Percentiles rank a stretch among this genome's conserved stretches.
These are phyloP conservation scores for Mus minutoides DNA, from an alignment of 2,797 vertebrate genomes.

Conservation along the genomic window DNA sequence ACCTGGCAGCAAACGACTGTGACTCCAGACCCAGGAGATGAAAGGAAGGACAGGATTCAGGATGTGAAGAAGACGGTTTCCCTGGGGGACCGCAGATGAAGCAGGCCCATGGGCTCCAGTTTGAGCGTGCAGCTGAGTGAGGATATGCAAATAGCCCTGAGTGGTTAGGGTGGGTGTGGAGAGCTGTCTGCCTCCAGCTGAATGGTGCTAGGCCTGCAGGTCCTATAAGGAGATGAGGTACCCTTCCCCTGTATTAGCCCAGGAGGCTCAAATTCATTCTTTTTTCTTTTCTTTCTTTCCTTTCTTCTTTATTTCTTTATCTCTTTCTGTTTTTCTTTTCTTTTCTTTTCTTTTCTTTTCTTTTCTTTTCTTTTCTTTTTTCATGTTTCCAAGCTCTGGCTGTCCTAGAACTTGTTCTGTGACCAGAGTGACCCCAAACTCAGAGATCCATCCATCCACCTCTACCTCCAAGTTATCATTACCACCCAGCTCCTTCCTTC, in stretches of 20 bases:
- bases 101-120: background rate
- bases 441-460: background rate
- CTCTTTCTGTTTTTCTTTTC: too few relatives aligned
- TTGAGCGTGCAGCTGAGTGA: background rate
- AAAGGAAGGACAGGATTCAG: background rate
- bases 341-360: too few relatives aligned
- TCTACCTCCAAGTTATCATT: background rate
- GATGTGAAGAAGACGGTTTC: background rate
- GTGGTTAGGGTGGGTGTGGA: background rate
- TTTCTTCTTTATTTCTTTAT: fast-evolving
- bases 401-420: background rate
- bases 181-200: background rate
- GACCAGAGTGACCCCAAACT: background rate
- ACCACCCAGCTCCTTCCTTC: background rate
- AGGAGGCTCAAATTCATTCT: background rate
- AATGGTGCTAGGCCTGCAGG: too few relatives aligned
- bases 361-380: too few relatives aligned
- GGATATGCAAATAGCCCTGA: background rate
- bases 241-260: background rate
- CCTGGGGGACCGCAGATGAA: background rate
- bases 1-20: background rate
- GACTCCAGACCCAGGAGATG: background rate
- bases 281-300: background rate
- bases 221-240: background rate
- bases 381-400: background rate